These are phyloP conservation scores for Silurus aristotelis DNA, from an alignment of 2,797 vertebrate genomes.

Conservation along the genomic window DNA sequence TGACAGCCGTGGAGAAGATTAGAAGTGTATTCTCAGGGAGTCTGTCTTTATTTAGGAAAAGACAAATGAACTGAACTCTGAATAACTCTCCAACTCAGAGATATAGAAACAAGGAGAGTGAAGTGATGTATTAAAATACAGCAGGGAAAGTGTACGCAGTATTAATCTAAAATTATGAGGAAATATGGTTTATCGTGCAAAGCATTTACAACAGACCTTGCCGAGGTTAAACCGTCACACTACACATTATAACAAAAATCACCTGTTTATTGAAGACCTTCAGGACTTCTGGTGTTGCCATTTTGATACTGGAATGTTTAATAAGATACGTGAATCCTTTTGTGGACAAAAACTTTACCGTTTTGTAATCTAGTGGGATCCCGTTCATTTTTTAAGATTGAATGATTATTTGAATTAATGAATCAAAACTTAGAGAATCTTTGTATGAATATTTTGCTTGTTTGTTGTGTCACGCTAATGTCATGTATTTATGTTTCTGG, in stretches of 20 bases:
- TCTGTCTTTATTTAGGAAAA: constrained; percentile 61
- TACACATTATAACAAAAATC: not conserved
- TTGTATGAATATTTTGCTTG: not conserved
- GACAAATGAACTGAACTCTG: constrained; percentile 60
- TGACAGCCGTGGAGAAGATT: constrained; percentile 44
- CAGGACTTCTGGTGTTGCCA: not conserved
- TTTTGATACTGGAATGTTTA: not conserved
- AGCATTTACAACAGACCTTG: not conserved
- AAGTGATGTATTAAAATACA: constrained; percentile 44
- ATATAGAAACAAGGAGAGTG: constrained; percentile 45
- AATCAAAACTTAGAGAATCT: not conserved
- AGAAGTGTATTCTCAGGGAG: constrained; percentile 53
- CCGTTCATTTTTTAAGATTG: not conserved
- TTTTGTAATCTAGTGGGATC: not conserved
- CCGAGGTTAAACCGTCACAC: not conserved
- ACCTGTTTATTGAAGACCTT: not conserved
- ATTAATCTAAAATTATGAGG: constrained; percentile 48
- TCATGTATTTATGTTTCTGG: not conserved
- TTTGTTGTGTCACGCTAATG: not conserved
- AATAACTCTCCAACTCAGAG: constrained; percentile 45
- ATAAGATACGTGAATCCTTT: not conserved
- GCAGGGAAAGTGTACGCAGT: constrained; percentile 36
- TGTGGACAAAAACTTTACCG: not conserved
- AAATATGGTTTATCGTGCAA: constrained; percentile 32
- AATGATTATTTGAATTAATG: not conserved